These are phyloP conservation scores for Zootoca vivipara DNA, from an alignment of 2,113 vertebrate species.

Conservation along the genomic window DNA sequence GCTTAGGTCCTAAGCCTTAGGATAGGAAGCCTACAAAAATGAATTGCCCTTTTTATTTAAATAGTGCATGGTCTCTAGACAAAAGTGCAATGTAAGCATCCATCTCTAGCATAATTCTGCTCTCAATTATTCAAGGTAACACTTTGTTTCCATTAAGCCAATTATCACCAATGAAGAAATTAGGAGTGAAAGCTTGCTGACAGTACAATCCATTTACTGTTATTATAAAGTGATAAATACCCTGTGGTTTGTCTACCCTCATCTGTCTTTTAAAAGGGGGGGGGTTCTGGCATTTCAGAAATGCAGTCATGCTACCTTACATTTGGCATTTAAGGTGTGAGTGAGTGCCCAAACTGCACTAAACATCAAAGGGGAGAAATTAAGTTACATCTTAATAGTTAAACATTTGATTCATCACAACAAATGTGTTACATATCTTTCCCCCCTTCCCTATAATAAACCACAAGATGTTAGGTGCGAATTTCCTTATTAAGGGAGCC, in stretches of 20 bases:
- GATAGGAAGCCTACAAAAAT: background rate
- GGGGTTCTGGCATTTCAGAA: conserved; percentile 61
- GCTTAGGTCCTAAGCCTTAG: background rate
- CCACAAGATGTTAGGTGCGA: conserved; percentile 46
- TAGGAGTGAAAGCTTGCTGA: conserved; percentile 21
- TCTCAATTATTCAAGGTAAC: background rate
- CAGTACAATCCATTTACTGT: background rate
- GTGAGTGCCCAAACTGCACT: conserved; percentile 49
- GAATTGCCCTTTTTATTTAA: background rate
- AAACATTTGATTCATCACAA: conserved; percentile 58
- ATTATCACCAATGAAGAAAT: conserved; percentile 11
- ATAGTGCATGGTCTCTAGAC: background rate
- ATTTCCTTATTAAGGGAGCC: background rate
- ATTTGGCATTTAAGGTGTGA: conserved; percentile 57
- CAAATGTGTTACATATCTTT: conserved; percentile 44
- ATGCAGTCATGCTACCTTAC: conserved; percentile 44
- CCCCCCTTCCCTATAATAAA: conserved; percentile 50
- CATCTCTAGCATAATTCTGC: background rate
- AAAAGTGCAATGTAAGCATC: background rate
- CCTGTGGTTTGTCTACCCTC: conserved; percentile 38
- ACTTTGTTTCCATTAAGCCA: conserved; percentile 3
- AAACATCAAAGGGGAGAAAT: conserved; percentile 59
- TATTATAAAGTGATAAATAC: conserved; percentile 35
- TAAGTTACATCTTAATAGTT: conserved; percentile 42
- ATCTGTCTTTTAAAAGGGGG: conserved; percentile 62